A percentile compares a stretch with the other conserved stretches of the same genome.
These are phyloP conservation scores for Drosophila nikananu DNA, from an alignment of 1,140 invertebrate species.

Conservation along the genomic window DNA sequence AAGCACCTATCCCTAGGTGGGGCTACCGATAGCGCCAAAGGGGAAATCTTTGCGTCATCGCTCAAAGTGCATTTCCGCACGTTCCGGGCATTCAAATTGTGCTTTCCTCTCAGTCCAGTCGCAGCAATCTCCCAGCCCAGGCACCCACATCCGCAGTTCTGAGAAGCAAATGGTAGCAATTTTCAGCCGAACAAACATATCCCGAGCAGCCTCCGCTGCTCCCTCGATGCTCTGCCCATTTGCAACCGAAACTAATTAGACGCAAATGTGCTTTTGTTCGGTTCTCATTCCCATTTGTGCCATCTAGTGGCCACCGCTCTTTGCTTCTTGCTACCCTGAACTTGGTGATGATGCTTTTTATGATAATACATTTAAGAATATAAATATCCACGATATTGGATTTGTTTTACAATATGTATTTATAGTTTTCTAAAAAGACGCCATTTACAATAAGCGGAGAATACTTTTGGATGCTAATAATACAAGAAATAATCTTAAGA, in stretches of 20 bases:
- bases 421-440: neutral
- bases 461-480: no score
- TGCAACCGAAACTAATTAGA: slow-evolving; percentile 76
- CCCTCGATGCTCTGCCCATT: slow-evolving; percentile 19
- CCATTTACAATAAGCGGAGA: no score
- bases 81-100: slow-evolving; percentile 61
- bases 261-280: slow-evolving; percentile 80
- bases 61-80: slow-evolving; percentile 78
- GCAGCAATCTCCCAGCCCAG: slow-evolving; percentile 51
- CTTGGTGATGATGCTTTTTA: slow-evolving; percentile 5
- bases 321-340: slow-evolving; percentile 31
- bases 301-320: slow-evolving; percentile 18
- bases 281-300: slow-evolving; percentile 19
- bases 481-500: no score
- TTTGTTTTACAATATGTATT: no score
- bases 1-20: slow-evolving; percentile 32
- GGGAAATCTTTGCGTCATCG: slow-evolving; percentile 56
- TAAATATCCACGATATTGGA: no score
- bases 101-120: slow-evolving; percentile 58
- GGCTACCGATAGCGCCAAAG: slow-evolving; percentile 8
- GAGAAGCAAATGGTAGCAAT: slow-evolving; percentile 79
- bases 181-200: slow-evolving; percentile 66
- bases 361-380: no score
- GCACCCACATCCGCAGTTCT: slow-evolving; percentile 80
- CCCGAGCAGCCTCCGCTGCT: slow-evolving; percentile 8